Evolutionary conservation across 2,888 invertebrate genomes (phyloP).

Genomic region (Blomia tropicalis): DNA sequence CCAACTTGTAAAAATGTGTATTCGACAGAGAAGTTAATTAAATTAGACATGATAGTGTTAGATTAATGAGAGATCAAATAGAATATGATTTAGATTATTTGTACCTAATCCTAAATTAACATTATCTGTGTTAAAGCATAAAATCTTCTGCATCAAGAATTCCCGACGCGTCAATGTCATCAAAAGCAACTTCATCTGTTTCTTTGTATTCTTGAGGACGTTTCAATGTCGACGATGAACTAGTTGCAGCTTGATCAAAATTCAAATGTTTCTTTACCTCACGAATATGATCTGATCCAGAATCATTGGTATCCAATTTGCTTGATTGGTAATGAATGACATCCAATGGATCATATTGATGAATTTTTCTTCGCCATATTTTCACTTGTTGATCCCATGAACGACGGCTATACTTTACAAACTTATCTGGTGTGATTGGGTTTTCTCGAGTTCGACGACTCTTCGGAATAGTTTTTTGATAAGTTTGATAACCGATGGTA

Average conservation of each 20-base stretch:
- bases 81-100: too few species aligned
- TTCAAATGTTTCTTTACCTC: neutral
- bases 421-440: conserved; percentile 77
- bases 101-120: too few species aligned
- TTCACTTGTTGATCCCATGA: conserved; percentile 79
- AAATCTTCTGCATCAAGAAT: conserved; percentile 1
- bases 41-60: too few species aligned
- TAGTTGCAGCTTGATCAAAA: neutral
- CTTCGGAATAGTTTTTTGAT: conserved; percentile 30
- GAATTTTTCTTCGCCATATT: conserved; percentile 68
- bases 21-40: too few species aligned
- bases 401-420: conserved; percentile 67
- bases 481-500: conserved; percentile 40
- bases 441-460: conserved; percentile 50
- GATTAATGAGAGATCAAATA: too few species aligned
- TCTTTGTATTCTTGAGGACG: neutral
- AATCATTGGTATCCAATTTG: neutral
- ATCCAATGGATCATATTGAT: conserved; percentile 54
- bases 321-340: conserved; percentile 27
- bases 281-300: neutral
- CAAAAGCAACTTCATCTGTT: neutral
- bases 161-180: conserved; percentile 20
- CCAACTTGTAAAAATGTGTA: neutral
- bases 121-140: too few species aligned
- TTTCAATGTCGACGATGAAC: neutral